Base-by-base conservation (phyloP, 1,140 invertebrate genomes). In the Alviniconcha marisindica region DNA sequence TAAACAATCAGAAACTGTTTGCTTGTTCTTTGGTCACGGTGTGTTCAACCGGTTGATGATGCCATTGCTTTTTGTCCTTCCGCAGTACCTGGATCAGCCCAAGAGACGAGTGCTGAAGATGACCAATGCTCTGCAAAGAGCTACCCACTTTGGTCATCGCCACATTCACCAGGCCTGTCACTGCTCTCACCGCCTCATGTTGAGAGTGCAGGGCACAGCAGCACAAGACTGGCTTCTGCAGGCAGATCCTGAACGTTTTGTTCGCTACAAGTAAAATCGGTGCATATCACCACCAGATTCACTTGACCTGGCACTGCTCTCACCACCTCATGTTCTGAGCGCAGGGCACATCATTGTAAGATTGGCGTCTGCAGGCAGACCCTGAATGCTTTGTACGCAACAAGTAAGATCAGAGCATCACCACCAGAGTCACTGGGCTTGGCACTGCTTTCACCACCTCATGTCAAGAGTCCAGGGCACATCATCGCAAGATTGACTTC, bases 181-280 rank as follows among this genome's bases (percentile, higher is more conserved):
- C 14, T 18, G n/a, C 21, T 33, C 15, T 44, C 40, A 28, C 44
- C 12, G 12, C 24, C 73, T 76, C 15, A 44, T 14, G 31, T 44
- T 21, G 18, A 15, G 18, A 21, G 24, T 44, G 15, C 33, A 76
- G 73, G 42, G 18, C 44, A 48, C 12, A 36, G 18, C 36, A 15
- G 44, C 40, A 42, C 73, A 76, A 21, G 38, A 76, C 7, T 76
- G 73, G 73, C 36, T 76, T 40, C 73, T 76, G 18, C 15, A 40
- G 73, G 31, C 31, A 38, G 40, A 76, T 38, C 73, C 18, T 7
- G 73, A 76, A 18, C 21, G 44, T 24, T 76, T 76, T 76, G 73
- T 76, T 7, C 38, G 31, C 31, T 76, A 44, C 73, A 76, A 42
- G 40, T 76, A 44, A 76, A 76, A 18, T 1, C n/a, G n/a, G n/a